Percentiles rank a stretch among this genome's conserved stretches.
These are phyloP conservation scores for Cosmorhoe ocellata DNA, from an alignment of 2,888 invertebrate genomes.

Conservation along the genomic window DNA sequence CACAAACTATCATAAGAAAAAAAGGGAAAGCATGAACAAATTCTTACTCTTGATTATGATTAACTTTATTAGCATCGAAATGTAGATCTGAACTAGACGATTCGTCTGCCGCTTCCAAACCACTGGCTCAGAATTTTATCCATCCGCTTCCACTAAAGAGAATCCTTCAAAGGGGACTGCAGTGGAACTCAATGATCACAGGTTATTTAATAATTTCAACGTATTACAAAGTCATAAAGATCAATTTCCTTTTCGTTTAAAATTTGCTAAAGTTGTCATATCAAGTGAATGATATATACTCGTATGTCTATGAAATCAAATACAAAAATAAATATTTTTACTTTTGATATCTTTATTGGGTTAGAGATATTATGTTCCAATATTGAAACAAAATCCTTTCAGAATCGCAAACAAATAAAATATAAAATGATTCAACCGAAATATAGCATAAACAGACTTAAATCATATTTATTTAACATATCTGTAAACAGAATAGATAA, in stretches of 20 bases:
- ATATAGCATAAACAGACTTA: background rate
- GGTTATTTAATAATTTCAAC: background rate
- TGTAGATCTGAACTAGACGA: conserved; percentile 30
- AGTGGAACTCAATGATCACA: conserved; percentile 65
- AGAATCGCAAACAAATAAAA: background rate
- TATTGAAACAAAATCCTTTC: background rate
- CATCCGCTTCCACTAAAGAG: conserved; percentile 52
- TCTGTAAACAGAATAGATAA: conserved; percentile 7
- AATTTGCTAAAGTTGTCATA: no score
- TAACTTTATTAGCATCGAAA: conserved; percentile 18
- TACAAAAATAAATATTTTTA: background rate
- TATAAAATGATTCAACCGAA: background rate
- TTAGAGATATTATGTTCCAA: background rate
- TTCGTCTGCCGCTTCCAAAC: conserved; percentile 45
- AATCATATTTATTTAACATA: conserved; percentile 19
- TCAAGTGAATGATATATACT: no score
- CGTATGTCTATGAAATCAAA: no score
- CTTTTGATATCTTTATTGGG: background rate
- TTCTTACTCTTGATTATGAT: conserved; percentile 10
- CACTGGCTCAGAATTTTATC: conserved; percentile 52
- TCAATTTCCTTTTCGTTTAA: conserved; percentile 9
- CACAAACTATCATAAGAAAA: no score
- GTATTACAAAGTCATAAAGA: conserved; percentile 19
- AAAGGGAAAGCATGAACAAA: background rate
- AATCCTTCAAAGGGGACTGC: conserved; percentile 62